A percentile compares a stretch with the other conserved stretches of the same genome.
Evolutionary conservation across 2,113 vertebrate species (phyloP).

Genomic region (Vombatus ursinus): DNA sequence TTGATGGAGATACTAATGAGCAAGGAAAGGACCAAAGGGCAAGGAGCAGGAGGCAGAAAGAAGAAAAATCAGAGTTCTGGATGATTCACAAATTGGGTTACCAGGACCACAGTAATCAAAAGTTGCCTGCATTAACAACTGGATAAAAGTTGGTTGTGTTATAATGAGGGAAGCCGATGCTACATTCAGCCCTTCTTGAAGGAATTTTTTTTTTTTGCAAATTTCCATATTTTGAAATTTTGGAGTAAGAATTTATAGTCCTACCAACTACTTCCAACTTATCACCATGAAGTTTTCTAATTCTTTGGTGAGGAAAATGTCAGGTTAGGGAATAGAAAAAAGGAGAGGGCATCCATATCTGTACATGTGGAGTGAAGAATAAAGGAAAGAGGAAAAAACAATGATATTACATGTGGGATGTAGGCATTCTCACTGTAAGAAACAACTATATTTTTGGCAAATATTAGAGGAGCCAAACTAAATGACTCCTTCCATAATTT

Average conservation of each 20-base stretch:
- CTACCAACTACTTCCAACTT: not conserved
- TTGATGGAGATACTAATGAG: not conserved
- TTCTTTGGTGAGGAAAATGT: not conserved
- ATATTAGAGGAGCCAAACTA: not conserved
- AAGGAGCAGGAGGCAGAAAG: not conserved
- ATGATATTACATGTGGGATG: no score
- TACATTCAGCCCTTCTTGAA: not conserved
- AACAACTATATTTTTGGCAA: not conserved
- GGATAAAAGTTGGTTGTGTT: not conserved
- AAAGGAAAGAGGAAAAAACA: no score
- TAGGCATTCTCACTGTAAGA: not conserved
- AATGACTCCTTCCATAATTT: not conserved
- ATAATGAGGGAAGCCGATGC: not conserved
- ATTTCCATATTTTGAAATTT: not conserved
- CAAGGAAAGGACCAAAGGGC: not conserved
- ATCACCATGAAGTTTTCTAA: not conserved
- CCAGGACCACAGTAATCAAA: not conserved
- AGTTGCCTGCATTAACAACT: not conserved
- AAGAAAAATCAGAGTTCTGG: not conserved
- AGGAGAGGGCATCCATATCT: not conserved
- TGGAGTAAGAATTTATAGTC: not conserved
- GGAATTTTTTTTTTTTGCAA: not conserved
- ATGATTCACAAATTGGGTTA: not conserved
- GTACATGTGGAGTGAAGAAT: not conserved
- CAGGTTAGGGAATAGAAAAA: not conserved